Conservation (phyloP, 2,113 vertebrate genomes). For the zebrafish (Danio rerio) region DNA sequence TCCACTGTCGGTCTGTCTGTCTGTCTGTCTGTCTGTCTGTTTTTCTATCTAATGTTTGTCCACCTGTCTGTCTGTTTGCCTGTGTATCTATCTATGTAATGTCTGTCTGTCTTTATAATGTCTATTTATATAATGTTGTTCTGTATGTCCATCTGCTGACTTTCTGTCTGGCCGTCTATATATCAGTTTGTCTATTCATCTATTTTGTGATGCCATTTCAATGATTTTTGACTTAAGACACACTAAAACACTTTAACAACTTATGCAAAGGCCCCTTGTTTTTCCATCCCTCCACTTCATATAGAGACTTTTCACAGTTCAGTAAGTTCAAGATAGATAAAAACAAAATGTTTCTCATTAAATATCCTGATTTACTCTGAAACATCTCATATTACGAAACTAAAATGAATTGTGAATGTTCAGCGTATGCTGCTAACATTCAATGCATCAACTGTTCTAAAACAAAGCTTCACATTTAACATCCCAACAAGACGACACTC, state of each 20-base stretch:
- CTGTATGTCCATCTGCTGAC: neutral
- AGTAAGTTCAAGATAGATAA: neutral
- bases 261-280: neutral
- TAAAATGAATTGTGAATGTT: neutral
- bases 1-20: neutral
- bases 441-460: neutral
- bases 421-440: neutral
- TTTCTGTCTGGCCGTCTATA: neutral
- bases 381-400: neutral
- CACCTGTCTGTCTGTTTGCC: neutral
- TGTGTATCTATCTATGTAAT: neutral
- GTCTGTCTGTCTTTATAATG: neutral
- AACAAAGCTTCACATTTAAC: neutral
- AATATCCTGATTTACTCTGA: neutral
- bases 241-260: too few relatives aligned
- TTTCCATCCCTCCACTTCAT: neutral
- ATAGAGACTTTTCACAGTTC: neutral
- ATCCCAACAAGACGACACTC: slow-evolving; percentile 10
- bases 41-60: neutral
- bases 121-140: neutral
- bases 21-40: neutral
- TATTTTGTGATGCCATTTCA: too few relatives aligned
- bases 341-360: neutral
- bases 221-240: too few relatives aligned
- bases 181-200: neutral